phyloP scores from a whole-genome alignment of 2,888 invertebrate genomes.

The Holacanthella duospinosa region DNA sequence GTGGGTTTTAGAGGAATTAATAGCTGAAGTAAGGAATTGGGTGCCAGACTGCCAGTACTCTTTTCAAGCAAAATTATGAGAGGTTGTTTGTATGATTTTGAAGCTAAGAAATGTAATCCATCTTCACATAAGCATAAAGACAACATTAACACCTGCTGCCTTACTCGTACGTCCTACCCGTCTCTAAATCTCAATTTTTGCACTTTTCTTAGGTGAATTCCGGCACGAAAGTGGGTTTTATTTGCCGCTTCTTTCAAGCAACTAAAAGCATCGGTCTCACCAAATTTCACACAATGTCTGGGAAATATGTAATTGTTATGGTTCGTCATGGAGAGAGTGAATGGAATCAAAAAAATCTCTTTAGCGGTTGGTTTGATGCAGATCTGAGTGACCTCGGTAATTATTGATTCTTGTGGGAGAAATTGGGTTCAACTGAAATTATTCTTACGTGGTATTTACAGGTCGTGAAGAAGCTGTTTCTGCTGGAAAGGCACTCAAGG shows the following conservation, averaged over 20 bases:
- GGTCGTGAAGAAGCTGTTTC: constrained; percentile 57
- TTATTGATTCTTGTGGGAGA: too few species aligned
- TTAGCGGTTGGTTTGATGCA: constrained; percentile 65
- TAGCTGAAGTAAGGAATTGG: too few species aligned
- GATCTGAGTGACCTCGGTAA: constrained; percentile 48
- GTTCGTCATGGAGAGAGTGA: constrained; percentile 65
- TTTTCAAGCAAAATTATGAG: too few species aligned
- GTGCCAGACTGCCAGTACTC: too few species aligned
- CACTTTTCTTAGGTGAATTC: neutral
- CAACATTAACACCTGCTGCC: neutral
- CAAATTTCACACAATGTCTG: constrained; percentile 19
- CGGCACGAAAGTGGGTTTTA: neutral
- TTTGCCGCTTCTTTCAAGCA: too few species aligned
- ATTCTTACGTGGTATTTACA: constrained; percentile 37
- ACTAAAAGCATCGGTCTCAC: too few species aligned
- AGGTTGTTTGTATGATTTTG: too few species aligned
- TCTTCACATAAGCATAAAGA: neutral
- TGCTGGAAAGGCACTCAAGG: constrained; percentile 62
- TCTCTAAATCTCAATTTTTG: too few species aligned
- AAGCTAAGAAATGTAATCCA: neutral
- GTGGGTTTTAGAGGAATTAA: too few species aligned
- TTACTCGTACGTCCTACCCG: too few species aligned
- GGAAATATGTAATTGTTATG: constrained; percentile 51
- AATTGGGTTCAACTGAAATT: neutral
- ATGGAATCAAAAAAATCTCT: constrained; percentile 62